phyloP scores from a whole-genome alignment of 2,888 invertebrate genomes.

The Ectemnius cavifrons region DNA sequence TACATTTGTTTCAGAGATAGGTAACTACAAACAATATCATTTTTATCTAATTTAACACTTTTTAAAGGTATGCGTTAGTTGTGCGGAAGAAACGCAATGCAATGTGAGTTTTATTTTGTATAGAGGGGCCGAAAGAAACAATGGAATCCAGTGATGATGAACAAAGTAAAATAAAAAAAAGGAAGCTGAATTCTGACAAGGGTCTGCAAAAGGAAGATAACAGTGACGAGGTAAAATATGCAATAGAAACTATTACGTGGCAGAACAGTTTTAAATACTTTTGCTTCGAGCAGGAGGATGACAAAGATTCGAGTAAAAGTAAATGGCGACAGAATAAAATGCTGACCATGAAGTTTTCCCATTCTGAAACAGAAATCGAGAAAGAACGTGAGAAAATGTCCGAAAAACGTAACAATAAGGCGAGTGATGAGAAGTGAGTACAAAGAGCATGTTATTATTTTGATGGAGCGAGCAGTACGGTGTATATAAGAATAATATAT shows the following conservation, averaged over 20 bases:
- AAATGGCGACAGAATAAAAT: conserved; percentile 68
- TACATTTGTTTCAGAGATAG: conserved; percentile 47
- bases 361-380: conserved; percentile 68
- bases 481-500: neutral
- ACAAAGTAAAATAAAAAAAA: conserved; percentile 6
- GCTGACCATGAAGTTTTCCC: conserved; percentile 65
- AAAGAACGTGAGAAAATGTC: conserved; percentile 57
- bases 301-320: conserved; percentile 43
- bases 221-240: conserved; percentile 25
- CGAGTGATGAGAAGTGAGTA: conserved; percentile 16
- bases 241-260: conserved; percentile 2
- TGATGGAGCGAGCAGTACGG: neutral
- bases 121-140: conserved; percentile 7
- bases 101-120: neutral
- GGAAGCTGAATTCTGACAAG: conserved; percentile 16
- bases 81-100: neutral
- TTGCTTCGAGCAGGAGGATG: conserved; percentile 25
- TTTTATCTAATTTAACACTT: conserved; percentile 3
- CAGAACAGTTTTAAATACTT: conserved; percentile 6
- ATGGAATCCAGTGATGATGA: too few species aligned
- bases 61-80: neutral
- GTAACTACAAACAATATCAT: conserved; percentile 30
- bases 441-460: neutral
- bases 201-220: conserved; percentile 10
- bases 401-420: conserved; percentile 30